These are phyloP conservation scores for Notothenia rossii DNA, from an alignment of 2,113 vertebrate genomes.

Conservation along the genomic window DNA sequence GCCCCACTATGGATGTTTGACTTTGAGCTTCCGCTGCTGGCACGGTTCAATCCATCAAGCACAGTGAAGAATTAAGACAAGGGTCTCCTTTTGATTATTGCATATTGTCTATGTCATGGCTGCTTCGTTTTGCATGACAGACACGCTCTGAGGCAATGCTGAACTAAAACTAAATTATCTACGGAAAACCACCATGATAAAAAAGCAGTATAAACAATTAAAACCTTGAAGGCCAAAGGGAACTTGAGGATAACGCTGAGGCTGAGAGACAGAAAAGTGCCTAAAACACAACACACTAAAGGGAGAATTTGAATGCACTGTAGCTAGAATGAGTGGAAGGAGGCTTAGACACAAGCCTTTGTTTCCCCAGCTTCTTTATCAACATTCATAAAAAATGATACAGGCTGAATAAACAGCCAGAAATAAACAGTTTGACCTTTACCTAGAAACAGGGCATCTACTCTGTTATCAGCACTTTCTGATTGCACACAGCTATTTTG, in stretches of 20 bases:
- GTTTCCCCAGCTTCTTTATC: slow-evolving; percentile 6
- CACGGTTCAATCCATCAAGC: slow-evolving; percentile 27
- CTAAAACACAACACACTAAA: not conserved
- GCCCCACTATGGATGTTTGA: slow-evolving; percentile 46
- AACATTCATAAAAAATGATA: slow-evolving; percentile 35
- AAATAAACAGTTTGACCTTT: slow-evolving; percentile 23
- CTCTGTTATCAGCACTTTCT: slow-evolving; percentile 37
- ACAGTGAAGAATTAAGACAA: slow-evolving; percentile 37
- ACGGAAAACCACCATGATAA: slow-evolving; percentile 20
- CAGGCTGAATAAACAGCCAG: slow-evolving; percentile 27
- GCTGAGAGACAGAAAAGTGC: slow-evolving; percentile 22
- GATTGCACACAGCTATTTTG: slow-evolving; percentile 34
- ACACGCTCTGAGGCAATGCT: slow-evolving; percentile 14
- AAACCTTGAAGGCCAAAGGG: slow-evolving; percentile 10
- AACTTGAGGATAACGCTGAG: slow-evolving; percentile 31
- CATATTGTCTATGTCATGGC: slow-evolving; percentile 21
- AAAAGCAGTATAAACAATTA: not conserved
- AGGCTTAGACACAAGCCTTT: slow-evolving; percentile 9
- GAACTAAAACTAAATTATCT: slow-evolving; percentile 41
- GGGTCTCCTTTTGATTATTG: slow-evolving; percentile 24
- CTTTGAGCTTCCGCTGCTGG: slow-evolving; percentile 37
- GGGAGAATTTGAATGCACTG: slow-evolving; percentile 23
- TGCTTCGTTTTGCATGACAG: slow-evolving; percentile 16
- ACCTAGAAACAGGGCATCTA: slow-evolving; percentile 2
- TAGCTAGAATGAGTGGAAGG: not conserved